Percentiles rank a stretch among this genome's conserved stretches.
These are phyloP conservation scores for Centrocercus urophasianus DNA, from an alignment of 2,113 vertebrate species.

Conservation along the genomic window DNA sequence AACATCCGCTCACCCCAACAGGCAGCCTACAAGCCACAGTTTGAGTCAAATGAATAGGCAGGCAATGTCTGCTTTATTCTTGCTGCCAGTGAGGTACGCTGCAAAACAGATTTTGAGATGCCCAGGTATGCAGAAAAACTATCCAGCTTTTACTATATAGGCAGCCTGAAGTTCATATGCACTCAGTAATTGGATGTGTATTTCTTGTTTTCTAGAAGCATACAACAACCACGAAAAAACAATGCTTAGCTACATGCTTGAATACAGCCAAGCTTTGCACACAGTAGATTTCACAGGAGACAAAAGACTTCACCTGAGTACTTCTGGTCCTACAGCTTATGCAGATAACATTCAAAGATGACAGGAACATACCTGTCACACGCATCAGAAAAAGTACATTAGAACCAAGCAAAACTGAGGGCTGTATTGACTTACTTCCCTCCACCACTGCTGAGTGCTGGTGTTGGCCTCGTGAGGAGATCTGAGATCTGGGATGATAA, in stretches of 20 bases:
- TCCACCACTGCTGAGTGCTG: slow-evolving; percentile 87
- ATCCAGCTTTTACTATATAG: not conserved
- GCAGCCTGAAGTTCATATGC: not conserved
- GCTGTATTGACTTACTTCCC: slow-evolving; percentile 85
- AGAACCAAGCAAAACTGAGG: not conserved
- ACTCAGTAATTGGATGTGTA: not conserved
- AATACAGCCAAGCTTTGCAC: not conserved
- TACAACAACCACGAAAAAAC: not conserved
- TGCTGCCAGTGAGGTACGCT: not conserved
- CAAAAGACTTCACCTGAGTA: not conserved
- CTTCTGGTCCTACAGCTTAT: not conserved
- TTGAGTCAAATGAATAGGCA: not conserved
- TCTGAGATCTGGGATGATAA: slow-evolving; percentile 98
- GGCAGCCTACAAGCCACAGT: not conserved
- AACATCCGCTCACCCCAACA: not conserved
- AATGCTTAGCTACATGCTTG: not conserved
- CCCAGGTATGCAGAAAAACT: not conserved
- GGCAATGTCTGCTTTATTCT: not conserved
- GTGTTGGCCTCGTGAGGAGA: slow-evolving; percentile 90
- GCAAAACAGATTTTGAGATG: not conserved
- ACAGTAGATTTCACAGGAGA: not conserved
- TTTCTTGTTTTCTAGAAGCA: not conserved
- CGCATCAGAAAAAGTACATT: not conserved
- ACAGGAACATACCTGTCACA: not conserved
- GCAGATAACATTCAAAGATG: not conserved